Conservation (phyloP, 2,888 invertebrate species). For the Zele albiditarsus region DNA sequence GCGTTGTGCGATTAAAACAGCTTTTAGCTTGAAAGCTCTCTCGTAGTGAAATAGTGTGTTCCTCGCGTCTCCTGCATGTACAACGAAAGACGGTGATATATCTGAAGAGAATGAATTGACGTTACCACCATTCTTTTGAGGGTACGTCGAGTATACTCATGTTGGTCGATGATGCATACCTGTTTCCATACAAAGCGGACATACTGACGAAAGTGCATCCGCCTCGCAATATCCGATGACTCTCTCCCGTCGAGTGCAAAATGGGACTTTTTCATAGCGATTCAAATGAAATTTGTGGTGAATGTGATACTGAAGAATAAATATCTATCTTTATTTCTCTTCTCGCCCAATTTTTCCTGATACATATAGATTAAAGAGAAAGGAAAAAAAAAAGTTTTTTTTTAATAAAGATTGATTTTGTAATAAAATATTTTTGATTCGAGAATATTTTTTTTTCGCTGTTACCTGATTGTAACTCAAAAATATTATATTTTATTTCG, state of each 20-base stretch:
- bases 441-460: too few species aligned
- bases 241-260: background rate
- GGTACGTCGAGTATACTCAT: background rate
- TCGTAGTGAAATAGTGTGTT: constrained; percentile 24
- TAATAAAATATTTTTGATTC: too few species aligned
- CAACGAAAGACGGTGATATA: constrained; percentile 14
- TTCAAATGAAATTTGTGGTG: background rate
- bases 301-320: background rate
- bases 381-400: too few species aligned
- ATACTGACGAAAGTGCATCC: background rate
- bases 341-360: too few species aligned
- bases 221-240: background rate
- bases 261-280: background rate
- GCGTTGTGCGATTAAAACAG: constrained; percentile 44
- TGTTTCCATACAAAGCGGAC: background rate
- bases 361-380: too few species aligned
- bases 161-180: constrained; percentile 5
- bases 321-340: background rate
- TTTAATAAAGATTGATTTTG: too few species aligned
- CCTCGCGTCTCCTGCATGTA: background rate
- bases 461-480: too few species aligned
- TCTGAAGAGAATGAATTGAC: constrained; percentile 3
- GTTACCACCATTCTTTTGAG: constrained; percentile 4
- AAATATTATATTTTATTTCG: too few species aligned
- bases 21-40: constrained; percentile 52